A percentile compares a stretch with the other conserved stretches of the same genome.
Conservation (phyloP, 2,113 vertebrate species). For the Cygnus atratus region DNA sequence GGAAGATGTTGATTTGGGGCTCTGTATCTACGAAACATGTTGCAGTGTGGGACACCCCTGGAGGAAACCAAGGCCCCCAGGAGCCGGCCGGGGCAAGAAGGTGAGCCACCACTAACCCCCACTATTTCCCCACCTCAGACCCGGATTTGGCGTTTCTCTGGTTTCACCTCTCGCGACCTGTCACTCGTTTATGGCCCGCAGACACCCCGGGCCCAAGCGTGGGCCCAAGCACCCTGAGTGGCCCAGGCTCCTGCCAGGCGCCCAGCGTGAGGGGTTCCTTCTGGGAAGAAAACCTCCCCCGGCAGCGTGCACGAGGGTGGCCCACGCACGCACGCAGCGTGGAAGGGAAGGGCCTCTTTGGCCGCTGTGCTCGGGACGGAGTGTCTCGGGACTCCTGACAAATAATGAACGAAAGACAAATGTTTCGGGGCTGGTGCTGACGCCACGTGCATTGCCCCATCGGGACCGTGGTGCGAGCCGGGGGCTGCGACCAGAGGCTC, state of each 20-base stretch:
- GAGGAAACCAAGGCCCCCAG: no score
- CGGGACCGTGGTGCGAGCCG: fast-evolving
- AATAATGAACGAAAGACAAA: neutral
- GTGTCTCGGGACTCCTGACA: neutral
- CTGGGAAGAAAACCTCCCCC: neutral
- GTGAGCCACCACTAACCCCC: no score
- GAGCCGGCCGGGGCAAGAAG: no score
- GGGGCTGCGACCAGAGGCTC: neutral
- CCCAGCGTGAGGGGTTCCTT: fast-evolving
- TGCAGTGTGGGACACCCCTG: fast-evolving
- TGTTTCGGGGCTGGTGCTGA: neutral
- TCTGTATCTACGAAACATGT: neutral
- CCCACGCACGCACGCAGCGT: fast-evolving
- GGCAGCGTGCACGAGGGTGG: neutral
- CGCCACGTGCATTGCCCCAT: fast-evolving
- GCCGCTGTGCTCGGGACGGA: fast-evolving
- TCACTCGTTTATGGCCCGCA: no score
- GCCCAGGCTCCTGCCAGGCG: neutral
- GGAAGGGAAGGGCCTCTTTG: neutral
- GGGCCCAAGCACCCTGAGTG: fast-evolving
- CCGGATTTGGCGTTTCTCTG: no score
- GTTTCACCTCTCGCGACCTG: no score
- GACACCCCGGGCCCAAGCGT: no score
- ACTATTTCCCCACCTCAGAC: no score
- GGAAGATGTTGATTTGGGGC: fast-evolving